phyloP scores from a whole-genome alignment of 2,888 invertebrate species.

The Achlya flavicornis region DNA sequence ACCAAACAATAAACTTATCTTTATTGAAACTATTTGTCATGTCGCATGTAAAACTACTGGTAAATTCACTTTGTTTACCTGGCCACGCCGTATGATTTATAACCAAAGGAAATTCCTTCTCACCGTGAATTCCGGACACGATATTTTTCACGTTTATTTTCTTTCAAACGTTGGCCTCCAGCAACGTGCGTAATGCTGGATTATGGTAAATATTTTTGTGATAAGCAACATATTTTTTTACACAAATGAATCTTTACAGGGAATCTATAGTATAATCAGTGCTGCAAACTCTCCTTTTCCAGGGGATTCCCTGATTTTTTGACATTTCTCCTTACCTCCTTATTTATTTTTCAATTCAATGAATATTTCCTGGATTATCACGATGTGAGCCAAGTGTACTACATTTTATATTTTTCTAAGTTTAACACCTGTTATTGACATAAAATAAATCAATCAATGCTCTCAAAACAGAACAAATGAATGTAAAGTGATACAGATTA shows the following conservation, averaged over 20 bases:
- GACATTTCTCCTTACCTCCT: too few species aligned
- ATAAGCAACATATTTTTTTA: neutral
- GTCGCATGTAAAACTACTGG: neutral
- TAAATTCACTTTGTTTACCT: slow-evolving; percentile 4
- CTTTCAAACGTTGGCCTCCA: neutral
- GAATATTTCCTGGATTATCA: too few species aligned
- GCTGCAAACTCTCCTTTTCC: too few species aligned
- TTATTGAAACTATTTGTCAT: neutral
- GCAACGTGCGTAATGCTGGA: slow-evolving; percentile 6
- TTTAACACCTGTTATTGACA: too few species aligned
- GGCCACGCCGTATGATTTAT: neutral
- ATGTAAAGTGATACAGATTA: too few species aligned
- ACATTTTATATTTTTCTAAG: too few species aligned
- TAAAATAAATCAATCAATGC: too few species aligned
- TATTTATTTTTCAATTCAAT: too few species aligned
- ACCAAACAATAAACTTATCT: neutral
- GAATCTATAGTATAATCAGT: slow-evolving; percentile 17
- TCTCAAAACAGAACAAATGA: too few species aligned
- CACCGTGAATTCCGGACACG: neutral
- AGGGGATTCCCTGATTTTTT: too few species aligned
- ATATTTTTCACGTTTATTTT: slow-evolving; percentile 14
- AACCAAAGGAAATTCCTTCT: slow-evolving; percentile 4
- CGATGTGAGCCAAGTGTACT: too few species aligned
- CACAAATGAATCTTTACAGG: slow-evolving; percentile 13
- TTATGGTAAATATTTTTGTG: slow-evolving; percentile 14